Conservation (phyloP, 2,888 invertebrate species). For the Branchinecta sandiegonensis region DNA sequence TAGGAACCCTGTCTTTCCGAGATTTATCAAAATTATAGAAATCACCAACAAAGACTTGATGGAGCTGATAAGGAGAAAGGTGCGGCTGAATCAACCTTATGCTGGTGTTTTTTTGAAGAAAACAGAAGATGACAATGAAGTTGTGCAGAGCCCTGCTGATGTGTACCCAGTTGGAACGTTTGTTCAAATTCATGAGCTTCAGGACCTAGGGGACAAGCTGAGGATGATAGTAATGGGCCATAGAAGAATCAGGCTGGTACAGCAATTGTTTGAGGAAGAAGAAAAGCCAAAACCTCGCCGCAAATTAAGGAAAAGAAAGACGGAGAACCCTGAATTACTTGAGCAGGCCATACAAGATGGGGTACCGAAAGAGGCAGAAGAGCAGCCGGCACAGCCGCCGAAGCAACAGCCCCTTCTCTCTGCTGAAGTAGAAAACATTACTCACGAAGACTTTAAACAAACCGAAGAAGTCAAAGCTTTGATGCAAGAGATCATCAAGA, state of each 20-base stretch:
- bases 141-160: constrained; percentile 67
- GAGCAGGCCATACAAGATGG: constrained; percentile 16
- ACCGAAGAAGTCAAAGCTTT: constrained; percentile 92
- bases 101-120: constrained; percentile 91
- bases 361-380: not conserved
- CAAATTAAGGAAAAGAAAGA: constrained; percentile 27
- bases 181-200: constrained; percentile 94
- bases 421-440: constrained; percentile 85
- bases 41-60: constrained; percentile 71
- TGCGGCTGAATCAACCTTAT: constrained; percentile 89
- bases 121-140: constrained; percentile 70
- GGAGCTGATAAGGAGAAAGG: constrained; percentile 78
- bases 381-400: not conserved
- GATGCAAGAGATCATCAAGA: constrained; percentile 92
- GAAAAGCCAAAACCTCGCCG: constrained; percentile 23
- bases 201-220: constrained; percentile 78
- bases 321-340: constrained; percentile 23
- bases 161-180: constrained; percentile 85
- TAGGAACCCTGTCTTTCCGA: constrained; percentile 90
- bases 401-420: constrained; percentile 51
- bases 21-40: constrained; percentile 94
- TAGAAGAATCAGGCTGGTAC: constrained; percentile 63
- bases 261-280: constrained; percentile 56
- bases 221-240: constrained; percentile 90
- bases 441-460: constrained; percentile 70